These are phyloP conservation scores for Oncorhynchus mykiss DNA, from an alignment of 2,113 vertebrate species.

Conservation along the genomic window DNA sequence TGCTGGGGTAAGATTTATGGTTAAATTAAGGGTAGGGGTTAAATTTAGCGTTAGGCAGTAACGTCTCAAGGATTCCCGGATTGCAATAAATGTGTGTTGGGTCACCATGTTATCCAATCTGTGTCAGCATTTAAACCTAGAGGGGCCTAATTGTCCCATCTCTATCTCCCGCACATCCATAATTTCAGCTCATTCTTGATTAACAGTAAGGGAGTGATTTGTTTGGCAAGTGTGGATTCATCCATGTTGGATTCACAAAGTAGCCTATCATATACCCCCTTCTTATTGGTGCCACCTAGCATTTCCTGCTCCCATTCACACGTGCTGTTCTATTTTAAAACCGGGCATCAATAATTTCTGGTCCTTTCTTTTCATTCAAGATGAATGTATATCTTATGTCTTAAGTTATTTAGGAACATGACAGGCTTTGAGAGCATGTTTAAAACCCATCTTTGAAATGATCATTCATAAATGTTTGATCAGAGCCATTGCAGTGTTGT, in stretches of 20 bases:
- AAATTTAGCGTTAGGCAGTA: no score
- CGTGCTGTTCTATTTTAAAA: constrained; percentile 33
- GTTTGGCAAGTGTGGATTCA: no score
- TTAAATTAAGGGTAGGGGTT: no score
- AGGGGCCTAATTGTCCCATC: not conserved
- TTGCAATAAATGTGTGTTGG: constrained; percentile 17
- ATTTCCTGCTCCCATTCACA: constrained; percentile 29
- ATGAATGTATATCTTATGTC: constrained; percentile 19
- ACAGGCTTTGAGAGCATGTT: not conserved
- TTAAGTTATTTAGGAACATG: constrained; percentile 1
- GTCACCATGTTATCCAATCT: constrained; percentile 46
- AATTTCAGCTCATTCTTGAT: not conserved
- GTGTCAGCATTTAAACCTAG: constrained; percentile 9
- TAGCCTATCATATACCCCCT: not conserved
- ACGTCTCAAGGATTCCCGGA: no score
- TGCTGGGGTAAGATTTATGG: no score
- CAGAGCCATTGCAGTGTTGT: constrained; percentile 2
- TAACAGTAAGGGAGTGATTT: no score
- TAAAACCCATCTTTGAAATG: constrained; percentile 37
- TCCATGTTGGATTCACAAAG: not conserved
- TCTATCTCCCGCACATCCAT: not conserved
- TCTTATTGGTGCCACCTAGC: constrained; percentile 2
- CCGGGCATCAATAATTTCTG: constrained; percentile 54
- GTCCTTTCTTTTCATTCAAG: constrained; percentile 29
- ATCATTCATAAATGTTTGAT: constrained; percentile 56